These are phyloP conservation scores for Dromaius novaehollandiae DNA, from an alignment of 2,113 vertebrate genomes.

Conservation along the genomic window DNA sequence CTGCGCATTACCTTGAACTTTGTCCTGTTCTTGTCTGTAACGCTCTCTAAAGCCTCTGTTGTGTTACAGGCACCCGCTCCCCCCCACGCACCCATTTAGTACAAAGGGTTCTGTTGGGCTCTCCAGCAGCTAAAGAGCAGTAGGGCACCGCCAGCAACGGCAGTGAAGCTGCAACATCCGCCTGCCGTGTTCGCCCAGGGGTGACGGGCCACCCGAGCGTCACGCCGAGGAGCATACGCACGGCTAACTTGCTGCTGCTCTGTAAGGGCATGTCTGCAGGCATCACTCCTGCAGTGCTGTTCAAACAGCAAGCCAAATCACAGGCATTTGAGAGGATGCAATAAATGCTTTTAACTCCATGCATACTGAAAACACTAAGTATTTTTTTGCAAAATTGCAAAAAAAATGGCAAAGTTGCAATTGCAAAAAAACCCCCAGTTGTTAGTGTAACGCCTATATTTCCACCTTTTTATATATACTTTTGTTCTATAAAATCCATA, in stretches of 20 bases:
- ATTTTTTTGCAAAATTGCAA: neutral
- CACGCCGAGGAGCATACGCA: neutral
- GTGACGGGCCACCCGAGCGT: neutral
- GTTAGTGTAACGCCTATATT: neutral
- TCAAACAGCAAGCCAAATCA: neutral
- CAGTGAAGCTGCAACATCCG: neutral
- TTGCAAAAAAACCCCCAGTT: neutral
- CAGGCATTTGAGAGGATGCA: neutral
- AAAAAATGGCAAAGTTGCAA: too few relatives aligned
- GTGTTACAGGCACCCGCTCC: neutral
- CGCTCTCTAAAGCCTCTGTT: neutral
- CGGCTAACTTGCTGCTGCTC: neutral
- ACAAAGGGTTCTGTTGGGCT: neutral
- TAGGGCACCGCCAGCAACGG: neutral
- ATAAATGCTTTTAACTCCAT: neutral
- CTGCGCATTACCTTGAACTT: neutral
- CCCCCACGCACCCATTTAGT: fast-evolving
- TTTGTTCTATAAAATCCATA: neutral
- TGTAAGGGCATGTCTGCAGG: neutral
- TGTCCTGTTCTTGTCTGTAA: neutral
- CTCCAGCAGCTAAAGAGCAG: neutral
- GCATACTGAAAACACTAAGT: neutral
- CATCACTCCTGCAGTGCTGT: neutral
- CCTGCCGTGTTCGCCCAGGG: neutral
- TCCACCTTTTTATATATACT: neutral